Percentiles rank a stretch among this genome's conserved stretches.
phyloP scores from a whole-genome alignment of 2,888 invertebrate genomes.

The Tiliacea citrago region DNA sequence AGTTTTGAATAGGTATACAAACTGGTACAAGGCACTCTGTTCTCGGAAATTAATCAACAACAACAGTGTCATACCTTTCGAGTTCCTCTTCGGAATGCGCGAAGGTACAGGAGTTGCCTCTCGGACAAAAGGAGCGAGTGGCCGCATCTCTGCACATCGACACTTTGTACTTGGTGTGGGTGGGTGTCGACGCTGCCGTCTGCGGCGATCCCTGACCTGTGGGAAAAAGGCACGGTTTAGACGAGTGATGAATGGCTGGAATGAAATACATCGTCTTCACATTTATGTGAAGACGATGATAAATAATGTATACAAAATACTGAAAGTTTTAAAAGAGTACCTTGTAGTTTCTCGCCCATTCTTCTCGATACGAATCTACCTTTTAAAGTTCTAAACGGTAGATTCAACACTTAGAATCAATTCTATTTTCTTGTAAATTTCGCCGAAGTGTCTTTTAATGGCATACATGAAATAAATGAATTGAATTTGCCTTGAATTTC shows the following conservation, averaged over 20 bases:
- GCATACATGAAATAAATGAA: no score
- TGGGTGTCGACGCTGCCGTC: conserved; percentile 79
- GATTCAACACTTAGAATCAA: background rate
- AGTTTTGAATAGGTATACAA: background rate
- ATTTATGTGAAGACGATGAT: background rate
- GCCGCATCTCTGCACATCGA: conserved; percentile 97
- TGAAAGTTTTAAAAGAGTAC: background rate
- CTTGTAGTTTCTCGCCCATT: background rate
- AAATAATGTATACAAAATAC: background rate
- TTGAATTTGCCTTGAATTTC: no score
- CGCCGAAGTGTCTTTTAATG: no score
- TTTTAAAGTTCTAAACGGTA: background rate
- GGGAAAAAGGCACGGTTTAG: background rate
- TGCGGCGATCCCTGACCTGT: conserved; percentile 79
- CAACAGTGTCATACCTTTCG: conserved; percentile 91
- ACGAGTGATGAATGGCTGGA: background rate
- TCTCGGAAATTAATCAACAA: background rate
- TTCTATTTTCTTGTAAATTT: background rate
- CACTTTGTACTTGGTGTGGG: conserved; percentile 96
- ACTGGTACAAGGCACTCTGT: background rate
- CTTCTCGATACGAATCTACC: background rate
- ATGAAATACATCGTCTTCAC: background rate
- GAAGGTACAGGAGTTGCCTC: conserved; percentile 97
- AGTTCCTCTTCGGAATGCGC: conserved; percentile 98
- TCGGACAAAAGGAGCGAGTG: conserved; percentile 95